These are phyloP conservation scores for Rhagophthalmus giganteus DNA, from an alignment of 2,888 invertebrate genomes.

Conservation along the genomic window DNA sequence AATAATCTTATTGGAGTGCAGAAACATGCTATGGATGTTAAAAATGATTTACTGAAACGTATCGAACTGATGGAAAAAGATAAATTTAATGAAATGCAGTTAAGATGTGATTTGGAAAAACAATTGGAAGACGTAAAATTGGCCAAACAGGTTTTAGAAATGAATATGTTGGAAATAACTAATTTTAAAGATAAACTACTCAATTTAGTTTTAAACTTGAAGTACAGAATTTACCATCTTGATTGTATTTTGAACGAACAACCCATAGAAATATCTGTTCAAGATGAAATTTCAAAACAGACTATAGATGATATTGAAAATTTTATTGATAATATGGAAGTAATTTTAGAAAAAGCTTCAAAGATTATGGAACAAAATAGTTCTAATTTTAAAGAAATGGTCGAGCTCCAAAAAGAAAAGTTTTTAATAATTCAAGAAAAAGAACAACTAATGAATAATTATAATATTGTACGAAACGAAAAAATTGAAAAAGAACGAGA, in stretches of 20 bases:
- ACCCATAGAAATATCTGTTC: conserved; percentile 26
- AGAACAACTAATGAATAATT: conserved; percentile 37
- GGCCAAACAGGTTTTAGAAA: conserved; percentile 31
- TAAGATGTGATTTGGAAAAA: conserved; percentile 22
- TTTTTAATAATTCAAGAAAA: conserved; percentile 26
- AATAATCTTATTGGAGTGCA: conserved; percentile 40
- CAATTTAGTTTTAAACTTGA: conserved; percentile 11
- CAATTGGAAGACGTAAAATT: conserved; percentile 27
- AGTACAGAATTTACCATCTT: conserved; percentile 10
- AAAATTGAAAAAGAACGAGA: conserved; percentile 31
- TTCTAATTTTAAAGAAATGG: conserved; percentile 11
- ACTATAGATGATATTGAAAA: conserved; percentile 1
- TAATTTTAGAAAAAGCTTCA: conserved; percentile 5
- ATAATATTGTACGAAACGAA: conserved; percentile 46
- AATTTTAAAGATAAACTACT: conserved; percentile 28
- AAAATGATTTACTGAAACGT: conserved; percentile 38
- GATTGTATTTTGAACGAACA: conserved; percentile 10
- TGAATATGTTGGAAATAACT: conserved; percentile 20
- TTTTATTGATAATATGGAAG: conserved; percentile 37
- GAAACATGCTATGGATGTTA: conserved; percentile 39
- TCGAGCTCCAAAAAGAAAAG: conserved; percentile 37
- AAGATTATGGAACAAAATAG: conserved; percentile 8
- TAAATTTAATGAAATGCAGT: conserved; percentile 23
- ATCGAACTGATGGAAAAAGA: conserved; percentile 38
- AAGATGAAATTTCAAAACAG: conserved; percentile 30